Evolutionary conservation across 1,140 invertebrate species (phyloP).

Genomic region (Drosophila miranda): DNA sequence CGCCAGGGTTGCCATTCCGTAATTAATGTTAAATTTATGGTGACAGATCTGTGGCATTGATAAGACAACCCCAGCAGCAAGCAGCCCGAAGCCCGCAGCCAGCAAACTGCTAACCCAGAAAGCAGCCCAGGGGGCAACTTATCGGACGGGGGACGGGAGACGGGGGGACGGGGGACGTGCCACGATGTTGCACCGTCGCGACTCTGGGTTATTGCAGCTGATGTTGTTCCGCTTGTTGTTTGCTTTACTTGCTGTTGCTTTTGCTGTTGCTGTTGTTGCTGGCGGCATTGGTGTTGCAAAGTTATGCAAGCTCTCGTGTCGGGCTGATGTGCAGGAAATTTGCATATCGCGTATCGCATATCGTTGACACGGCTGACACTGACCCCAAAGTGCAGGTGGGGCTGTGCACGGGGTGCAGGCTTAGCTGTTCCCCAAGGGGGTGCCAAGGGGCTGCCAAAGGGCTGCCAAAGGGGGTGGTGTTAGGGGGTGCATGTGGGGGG

Average conservation of each 20-base stretch:
- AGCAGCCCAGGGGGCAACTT: constrained; percentile 23
- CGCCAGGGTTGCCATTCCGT: constrained; percentile 4
- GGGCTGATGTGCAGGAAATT: constrained; percentile 44
- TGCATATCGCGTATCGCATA: constrained; percentile 71
- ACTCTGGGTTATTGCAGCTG: constrained; percentile 27
- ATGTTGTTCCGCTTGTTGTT: constrained; percentile 5
- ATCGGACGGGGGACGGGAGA: neutral
- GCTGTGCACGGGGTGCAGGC: neutral
- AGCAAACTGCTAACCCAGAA: constrained; percentile 12
- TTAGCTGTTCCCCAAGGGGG: neutral
- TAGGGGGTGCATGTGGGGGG: neutral
- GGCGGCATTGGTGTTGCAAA: constrained; percentile 33
- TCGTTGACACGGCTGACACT: constrained; percentile 71
- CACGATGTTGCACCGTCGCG: constrained; percentile 1
- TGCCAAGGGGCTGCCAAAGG: neutral
- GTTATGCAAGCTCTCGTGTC: constrained; percentile 68
- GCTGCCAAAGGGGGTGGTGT: neutral
- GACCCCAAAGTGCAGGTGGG: constrained; percentile 43
- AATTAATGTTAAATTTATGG: constrained; percentile 62
- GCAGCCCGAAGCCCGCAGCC: constrained; percentile 2
- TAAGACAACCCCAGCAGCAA: constrained; percentile 19
- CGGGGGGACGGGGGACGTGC: neutral
- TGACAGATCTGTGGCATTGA: constrained; percentile 53
- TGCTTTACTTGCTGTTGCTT: neutral
- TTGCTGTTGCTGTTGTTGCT: neutral